Base-by-base conservation (phyloP, 2,113 vertebrate genomes). In the Solea senegalensis region DNA sequence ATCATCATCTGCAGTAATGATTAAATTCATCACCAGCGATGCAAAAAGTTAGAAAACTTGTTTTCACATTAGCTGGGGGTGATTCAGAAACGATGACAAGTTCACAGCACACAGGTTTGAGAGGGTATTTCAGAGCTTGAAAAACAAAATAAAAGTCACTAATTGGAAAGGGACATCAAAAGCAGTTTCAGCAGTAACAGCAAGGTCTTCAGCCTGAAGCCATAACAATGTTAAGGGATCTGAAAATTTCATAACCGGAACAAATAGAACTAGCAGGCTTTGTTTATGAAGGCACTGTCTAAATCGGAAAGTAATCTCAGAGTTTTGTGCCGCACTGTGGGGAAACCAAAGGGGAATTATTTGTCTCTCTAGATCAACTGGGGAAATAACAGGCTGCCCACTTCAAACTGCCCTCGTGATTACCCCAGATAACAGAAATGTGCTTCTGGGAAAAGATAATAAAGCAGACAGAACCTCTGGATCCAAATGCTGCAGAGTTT, bases 141-240 rank as follows among this genome's bases (percentile, higher is more conserved):
- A 59, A 64, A 70, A 50, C 45, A 0, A 67, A 21, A 61, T 49
- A n/a, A 62, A 69, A 76, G 57, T 39, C 44, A 49, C 21, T 61
- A 44, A 65, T 65, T 68, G 12, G 44, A 61, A 26, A 55, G 11
- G 52, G n/a, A 49, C 61, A 14, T 66, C 26, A 61, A 45, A 81
- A 14, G 49, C 11, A 15, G 2, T 39, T 70, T 55, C 9, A 39
- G 21, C 55, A 64, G 53, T 59, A 58, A 45, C n/a, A 16, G n/a
- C 59, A 64, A 64, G 52, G 53, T 69, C 74, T 64, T 64, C 53
- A 58, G 74, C 74, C 60, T 53, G 54, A 39, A 65, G 74, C 43
- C 61, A 34, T 43, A 66, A 76, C 44, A 43, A 28, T 43, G 64
- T 9, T 15, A 14, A 7, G 3, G 43, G 14, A 60, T 59, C 55